Base-by-base conservation (phyloP, 2,113 vertebrate species). In the Poeciliopsis retropinna region DNA sequence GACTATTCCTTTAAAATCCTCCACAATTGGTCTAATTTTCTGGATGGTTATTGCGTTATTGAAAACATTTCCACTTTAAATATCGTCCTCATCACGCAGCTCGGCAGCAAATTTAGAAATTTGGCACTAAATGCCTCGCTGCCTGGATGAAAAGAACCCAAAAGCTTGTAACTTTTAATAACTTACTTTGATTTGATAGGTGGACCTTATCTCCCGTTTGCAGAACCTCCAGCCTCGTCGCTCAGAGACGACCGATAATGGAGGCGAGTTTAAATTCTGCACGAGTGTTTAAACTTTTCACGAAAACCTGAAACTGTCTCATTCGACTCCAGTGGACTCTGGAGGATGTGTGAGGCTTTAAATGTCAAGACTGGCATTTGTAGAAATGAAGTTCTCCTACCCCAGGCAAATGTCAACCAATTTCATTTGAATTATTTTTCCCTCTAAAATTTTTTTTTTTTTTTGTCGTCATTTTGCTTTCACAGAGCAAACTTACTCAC, bases 151-250 rank as follows among this genome's bases (percentile, higher is more conserved):
- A 47, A 47, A 47, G 17, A 17, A 47, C 44, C 44, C 5, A 0
- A 47, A 47, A 47, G 14, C 12, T 1, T 4, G 14, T 3, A 41
- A 15, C 14, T 37, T 37, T 34, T 34, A 34, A 10, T 34, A 11
- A 41, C 14, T 41, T 4, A 15, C 39, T 41, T 13, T 41, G 39
- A 41, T 41, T 41, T 41, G 0, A 15, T 3, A 41, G 39, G 39
- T 4, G 39, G 39, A 41, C 19, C 85, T 87, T 86, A 89, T 91
- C 87, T 89, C 11, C 2, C 28, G 62, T 73, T 73, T 76, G 80
- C 85, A 87, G 89, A 62, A 63, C 68, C 9, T 4, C 68, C 69
- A 75, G 44, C 72, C 67, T 72, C 73, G 31, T 70, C 57, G 39
- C 71, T 80, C 78, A 82, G 65, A 80, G 17, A 39, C 54, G 37